A percentile compares a stretch with the other conserved stretches of the same genome.
phyloP scores from a whole-genome alignment of 2,113 vertebrate species.

The Cygnus atratus region DNA sequence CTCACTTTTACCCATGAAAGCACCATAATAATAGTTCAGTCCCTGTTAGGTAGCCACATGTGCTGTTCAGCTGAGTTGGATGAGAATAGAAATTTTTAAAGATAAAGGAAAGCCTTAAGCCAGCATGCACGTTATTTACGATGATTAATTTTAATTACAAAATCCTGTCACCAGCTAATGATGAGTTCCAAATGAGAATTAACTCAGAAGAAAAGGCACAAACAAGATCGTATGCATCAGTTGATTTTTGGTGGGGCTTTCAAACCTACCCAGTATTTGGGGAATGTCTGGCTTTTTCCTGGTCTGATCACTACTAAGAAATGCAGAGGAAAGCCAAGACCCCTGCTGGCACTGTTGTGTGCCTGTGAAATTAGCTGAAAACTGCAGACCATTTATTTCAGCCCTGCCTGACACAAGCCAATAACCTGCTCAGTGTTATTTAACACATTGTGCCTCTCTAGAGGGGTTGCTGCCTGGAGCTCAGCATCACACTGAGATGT shows the following conservation, averaged over 20 bases:
- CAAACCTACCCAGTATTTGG: background rate
- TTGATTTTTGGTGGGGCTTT: background rate
- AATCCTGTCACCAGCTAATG: background rate
- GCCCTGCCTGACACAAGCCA: background rate
- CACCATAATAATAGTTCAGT: background rate
- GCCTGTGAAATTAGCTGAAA: background rate
- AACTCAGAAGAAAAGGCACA: background rate
- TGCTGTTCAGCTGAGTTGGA: background rate
- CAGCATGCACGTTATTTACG: background rate
- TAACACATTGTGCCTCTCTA: background rate
- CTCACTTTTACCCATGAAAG: background rate
- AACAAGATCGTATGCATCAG: fast-evolving
- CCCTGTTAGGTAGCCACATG: background rate
- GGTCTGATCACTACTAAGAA: background rate
- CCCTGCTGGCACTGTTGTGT: background rate
- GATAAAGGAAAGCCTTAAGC: background rate
- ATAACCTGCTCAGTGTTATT: background rate
- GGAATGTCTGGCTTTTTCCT: background rate
- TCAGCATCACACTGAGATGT: background rate
- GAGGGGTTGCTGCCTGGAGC: background rate
- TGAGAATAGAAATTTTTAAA: fast-evolving
- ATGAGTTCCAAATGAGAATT: background rate
- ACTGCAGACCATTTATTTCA: background rate
- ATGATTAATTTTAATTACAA: background rate
- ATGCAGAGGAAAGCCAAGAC: background rate